Percentiles rank a stretch among this genome's conserved stretches.
Conservation (phyloP, 2,797 vertebrate species). For the Myotis findleyi region DNA sequence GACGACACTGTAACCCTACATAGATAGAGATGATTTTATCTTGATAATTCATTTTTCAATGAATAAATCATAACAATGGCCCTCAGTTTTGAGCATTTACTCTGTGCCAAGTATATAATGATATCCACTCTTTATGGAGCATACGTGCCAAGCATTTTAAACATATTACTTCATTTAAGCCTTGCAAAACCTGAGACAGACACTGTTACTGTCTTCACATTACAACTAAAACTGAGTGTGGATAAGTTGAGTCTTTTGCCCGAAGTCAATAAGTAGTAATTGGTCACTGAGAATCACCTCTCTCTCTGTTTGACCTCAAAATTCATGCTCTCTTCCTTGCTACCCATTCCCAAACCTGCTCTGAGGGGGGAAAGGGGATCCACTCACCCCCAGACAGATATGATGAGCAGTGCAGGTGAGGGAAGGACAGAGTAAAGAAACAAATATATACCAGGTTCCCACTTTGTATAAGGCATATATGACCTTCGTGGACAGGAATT, state of each 20-base stretch:
- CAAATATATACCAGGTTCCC: background rate
- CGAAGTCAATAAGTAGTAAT: background rate
- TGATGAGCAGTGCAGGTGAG: background rate
- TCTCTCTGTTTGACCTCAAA: background rate
- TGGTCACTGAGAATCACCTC: background rate
- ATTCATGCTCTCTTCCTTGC: background rate
- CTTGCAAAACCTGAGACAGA: background rate
- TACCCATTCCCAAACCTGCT: background rate
- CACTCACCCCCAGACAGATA: background rate
- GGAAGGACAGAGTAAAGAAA: background rate
- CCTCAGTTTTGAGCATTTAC: conserved; percentile 1
- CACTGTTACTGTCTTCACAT: background rate
- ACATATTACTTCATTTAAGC: background rate
- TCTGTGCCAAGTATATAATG: conserved; percentile 13
- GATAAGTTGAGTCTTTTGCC: background rate
- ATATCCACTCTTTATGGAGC: background rate
- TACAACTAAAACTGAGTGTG: background rate
- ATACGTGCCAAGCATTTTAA: conserved; percentile 8
- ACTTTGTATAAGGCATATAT: background rate
- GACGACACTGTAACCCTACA: background rate
- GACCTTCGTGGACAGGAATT: background rate
- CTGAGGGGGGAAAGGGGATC: background rate
- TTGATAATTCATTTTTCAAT: conserved; percentile 29
- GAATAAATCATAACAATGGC: background rate
- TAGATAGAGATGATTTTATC: background rate